Conservation (phyloP, 2,888 invertebrate genomes). For the Papilio protenor region DNA sequence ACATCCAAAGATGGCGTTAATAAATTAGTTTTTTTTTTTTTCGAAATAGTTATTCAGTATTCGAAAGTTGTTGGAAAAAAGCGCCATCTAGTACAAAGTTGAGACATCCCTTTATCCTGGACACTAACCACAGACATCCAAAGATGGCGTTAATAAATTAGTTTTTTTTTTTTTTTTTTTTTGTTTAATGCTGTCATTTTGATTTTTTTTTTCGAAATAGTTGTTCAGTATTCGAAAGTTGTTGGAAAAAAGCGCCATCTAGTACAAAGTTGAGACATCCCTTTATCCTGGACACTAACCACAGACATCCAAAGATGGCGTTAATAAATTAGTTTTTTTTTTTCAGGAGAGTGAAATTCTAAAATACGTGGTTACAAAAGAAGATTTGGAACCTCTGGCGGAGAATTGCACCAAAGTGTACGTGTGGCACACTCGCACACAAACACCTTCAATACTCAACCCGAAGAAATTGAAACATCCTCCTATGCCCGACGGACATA, state of each 20-base stretch:
- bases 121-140: background rate
- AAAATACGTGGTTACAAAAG: constrained; percentile 87
- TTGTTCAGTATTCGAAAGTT: background rate
- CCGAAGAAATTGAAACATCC: constrained; percentile 85
- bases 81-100: background rate
- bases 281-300: background rate
- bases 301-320: constrained; percentile 5
- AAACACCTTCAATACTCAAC: constrained; percentile 90
- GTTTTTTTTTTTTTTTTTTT: constrained; percentile 5
- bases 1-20: constrained; percentile 1
- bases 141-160: constrained; percentile 1
- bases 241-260: background rate
- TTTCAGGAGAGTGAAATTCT: constrained; percentile 91
- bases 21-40: constrained; percentile 24
- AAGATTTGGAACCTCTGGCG: constrained; percentile 95
- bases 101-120: background rate
- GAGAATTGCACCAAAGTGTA: constrained; percentile 96
- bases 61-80: background rate
- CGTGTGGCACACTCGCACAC: constrained; percentile 99
- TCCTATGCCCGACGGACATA: constrained; percentile 69
- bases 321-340: constrained; percentile 22
- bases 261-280: background rate
- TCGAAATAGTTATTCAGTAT: background rate
- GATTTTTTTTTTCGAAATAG: background rate
- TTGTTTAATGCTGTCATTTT: background rate